Base-by-base conservation (phyloP, 2,113 vertebrate species). In the Pygoscelis antarcticus region DNA sequence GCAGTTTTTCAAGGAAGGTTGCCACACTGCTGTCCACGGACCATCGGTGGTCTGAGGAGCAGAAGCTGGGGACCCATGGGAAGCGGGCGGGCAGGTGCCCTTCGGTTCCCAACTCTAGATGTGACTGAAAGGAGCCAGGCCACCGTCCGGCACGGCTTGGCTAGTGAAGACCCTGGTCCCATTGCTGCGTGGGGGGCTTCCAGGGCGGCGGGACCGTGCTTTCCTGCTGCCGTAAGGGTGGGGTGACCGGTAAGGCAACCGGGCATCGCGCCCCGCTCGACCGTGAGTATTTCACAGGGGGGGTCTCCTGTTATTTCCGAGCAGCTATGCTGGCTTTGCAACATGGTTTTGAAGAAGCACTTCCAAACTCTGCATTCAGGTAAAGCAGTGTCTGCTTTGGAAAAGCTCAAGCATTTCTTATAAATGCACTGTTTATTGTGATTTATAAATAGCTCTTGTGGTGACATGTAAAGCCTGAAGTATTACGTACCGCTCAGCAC, bases 341-440 rank as follows among this genome's bases (percentile, higher is more conserved):
- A 7, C 5, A 2, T 0, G 3, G 64, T 38, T 38, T 10, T 14
- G n/a, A 13, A 69, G 62, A 34, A 61, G 54, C 40, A 0, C 13
- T 47, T 76, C 65, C 36, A 34, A 38, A 7, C 51, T 30, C 55
- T 2, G 1, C 25, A 0, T 9, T 17, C 13, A 14, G 64, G 42
- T 3, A 25, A 58, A 64, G 36, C 11, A 9, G 17, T 0, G 16
- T 26, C 58, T 32, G 40, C 71, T 38, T 13, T 22, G 79, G 58
- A 23, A 27, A 23, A 60, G 40, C 27, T 20, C 9, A 1, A 16
- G 66, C 9, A 0, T 26, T 54, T n/a, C 54, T 17, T n/a, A 8
- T 4, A 25, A 44, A 23, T 1, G 8, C 23, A 4, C 9, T 13
- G 1, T 6, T 62, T 36, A 3, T 25, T 17, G 36, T 10, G 78